A percentile compares a stretch with the other conserved stretches of the same genome.
Evolutionary conservation across 2,113 vertebrate genomes (phyloP).

Genomic region (Trinectes maculatus): DNA sequence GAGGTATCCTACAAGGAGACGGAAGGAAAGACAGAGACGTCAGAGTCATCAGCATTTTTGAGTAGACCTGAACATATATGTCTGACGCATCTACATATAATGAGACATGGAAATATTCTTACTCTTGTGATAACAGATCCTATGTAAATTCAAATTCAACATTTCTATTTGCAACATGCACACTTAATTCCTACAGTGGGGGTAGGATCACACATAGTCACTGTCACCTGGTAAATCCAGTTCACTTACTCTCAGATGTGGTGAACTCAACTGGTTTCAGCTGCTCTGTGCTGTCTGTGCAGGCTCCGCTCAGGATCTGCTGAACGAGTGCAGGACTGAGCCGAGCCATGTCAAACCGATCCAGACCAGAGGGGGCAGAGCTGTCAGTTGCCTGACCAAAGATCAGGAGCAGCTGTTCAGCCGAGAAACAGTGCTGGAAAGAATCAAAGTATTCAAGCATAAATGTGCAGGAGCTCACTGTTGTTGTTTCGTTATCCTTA

Average conservation of each 20-base stretch:
- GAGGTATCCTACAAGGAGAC: slow-evolving; percentile 79
- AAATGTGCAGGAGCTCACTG: too few species aligned
- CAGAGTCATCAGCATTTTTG: not conserved
- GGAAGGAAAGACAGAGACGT: not conserved
- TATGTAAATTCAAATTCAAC: too few species aligned
- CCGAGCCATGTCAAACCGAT: slow-evolving; percentile 69
- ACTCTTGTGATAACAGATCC: too few species aligned
- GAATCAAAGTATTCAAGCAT: too few species aligned
- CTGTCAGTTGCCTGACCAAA: slow-evolving; percentile 59
- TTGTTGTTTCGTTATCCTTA: too few species aligned
- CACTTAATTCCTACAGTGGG: too few species aligned
- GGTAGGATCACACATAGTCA: not conserved
- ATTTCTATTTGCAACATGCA: too few species aligned
- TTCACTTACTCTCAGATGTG: slow-evolving; percentile 70
- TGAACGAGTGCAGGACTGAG: slow-evolving; percentile 87
- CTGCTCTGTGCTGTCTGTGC: slow-evolving; percentile 19
- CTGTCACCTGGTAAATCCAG: not conserved
- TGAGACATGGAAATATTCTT: too few species aligned
- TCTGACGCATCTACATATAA: too few species aligned
- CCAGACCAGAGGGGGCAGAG: slow-evolving; percentile 54
- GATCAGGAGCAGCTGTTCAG: slow-evolving; percentile 81
- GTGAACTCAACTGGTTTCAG: slow-evolving; percentile 52
- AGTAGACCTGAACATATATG: too few species aligned
- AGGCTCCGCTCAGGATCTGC: slow-evolving; percentile 86
- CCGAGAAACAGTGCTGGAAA: slow-evolving; percentile 82